Evolutionary conservation across 2,888 invertebrate genomes (phyloP), one percentile per base, ranked within the genome.

Genomic region (Cheilosia scutellata): DNA sequence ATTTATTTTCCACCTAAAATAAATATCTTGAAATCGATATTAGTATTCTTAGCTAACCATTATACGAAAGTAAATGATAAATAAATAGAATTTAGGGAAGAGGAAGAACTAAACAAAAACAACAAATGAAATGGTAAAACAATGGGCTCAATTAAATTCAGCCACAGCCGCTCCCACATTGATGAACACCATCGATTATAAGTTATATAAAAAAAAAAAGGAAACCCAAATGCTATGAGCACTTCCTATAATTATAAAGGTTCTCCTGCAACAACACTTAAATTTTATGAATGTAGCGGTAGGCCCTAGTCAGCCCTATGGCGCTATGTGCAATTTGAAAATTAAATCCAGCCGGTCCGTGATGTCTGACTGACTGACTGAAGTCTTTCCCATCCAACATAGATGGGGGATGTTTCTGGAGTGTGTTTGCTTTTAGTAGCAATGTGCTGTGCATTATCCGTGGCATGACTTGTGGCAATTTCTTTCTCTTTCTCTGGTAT

Each of bases 131-230:
- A 60, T 29, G 55, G 66, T 68, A 37, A 78, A 68, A 74, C 68
- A 78, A 78, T 25, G 40, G 53, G 37, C 31, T 25, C 53, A 83
- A 33, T 65, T 62, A 55, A 83, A 83, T 72, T 72, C 62, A 78
- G 29, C 70, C 63, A 6, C 11, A 27, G 75, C 76, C 76, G 51
- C 83, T 70, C 78, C 83, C 83, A 74, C 63, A 79, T 77, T 77
- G 77, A 82, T 82, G 53, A 72, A 77, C 82, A 72, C 77, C 72
- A 82, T 70, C 83, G 78, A 83, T 83, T 83, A 83, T 53, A 83
- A 83, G 49, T 63, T 53, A 63, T 83, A 72, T 49, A 65, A 78
- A 16, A 47, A 44, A 1, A 49, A 60, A 72, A 55, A 44, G 57
- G 44, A 74, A 58, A 63, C 62, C 74, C 68, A 70, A 83, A 74